Conservation (phyloP, 2,113 vertebrate genomes). For the Phrynosoma blainvillii region DNA sequence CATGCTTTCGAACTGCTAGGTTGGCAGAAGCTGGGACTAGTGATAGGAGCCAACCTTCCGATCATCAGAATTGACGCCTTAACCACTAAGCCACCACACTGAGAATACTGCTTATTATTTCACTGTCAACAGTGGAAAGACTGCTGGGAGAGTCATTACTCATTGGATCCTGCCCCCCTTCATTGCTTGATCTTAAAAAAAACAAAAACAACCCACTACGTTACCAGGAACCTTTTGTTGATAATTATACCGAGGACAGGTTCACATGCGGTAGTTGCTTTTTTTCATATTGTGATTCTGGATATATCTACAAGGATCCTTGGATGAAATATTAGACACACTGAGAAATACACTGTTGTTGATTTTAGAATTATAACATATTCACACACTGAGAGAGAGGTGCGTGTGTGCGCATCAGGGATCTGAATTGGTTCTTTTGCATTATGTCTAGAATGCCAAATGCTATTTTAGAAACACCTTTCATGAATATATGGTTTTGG, state of each 20-base stretch:
- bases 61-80: too few relatives aligned
- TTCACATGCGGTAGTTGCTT: background rate
- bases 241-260: background rate
- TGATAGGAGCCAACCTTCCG: too few relatives aligned
- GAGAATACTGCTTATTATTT: too few relatives aligned
- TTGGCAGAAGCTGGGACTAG: too few relatives aligned
- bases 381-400: background rate
- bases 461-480: background rate
- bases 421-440: background rate
- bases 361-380: slow-evolving; percentile 33
- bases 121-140: background rate
- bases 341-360: slow-evolving; percentile 18
- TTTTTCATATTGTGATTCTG: background rate
- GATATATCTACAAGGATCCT: too few relatives aligned
- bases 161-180: background rate
- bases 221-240: background rate
- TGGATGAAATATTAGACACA: background rate
- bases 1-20: too few relatives aligned
- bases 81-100: too few relatives aligned
- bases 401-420: background rate
- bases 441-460: background rate
- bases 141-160: background rate
- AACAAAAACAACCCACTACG: accelerated
- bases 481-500: background rate
- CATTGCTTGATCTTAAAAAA: too few relatives aligned